Evolutionary conservation across 2,888 invertebrate genomes (phyloP), one percentile per base, ranked within the genome.

Genomic region (Nycteola revayana): DNA sequence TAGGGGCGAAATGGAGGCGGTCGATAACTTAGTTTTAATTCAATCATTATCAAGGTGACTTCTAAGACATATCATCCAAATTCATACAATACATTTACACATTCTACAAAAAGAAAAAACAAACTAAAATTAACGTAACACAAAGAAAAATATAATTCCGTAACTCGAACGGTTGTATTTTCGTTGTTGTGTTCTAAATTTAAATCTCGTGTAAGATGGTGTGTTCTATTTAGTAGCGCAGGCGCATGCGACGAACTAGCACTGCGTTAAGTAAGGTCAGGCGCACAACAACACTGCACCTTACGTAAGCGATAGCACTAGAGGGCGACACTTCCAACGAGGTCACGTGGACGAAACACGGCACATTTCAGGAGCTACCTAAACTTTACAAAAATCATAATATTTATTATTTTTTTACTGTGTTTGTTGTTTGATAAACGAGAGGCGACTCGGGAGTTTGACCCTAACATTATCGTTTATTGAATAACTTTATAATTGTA

Each of bases 211-310:
- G 14, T 14, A 3, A 14, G 14, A 52, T 55, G 49, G 46, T 47
- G 51, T 25, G 41, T 41, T 35, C 36, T 50, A 48, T 55, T 44
- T 37, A 32, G 34, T 9, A 37, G 48, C 43, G 52, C 41, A 21
- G 7, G 40, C 32, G 42, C 49, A 44, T 49, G 53, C 54, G 66
- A 56, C 53, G 60, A 74, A 77, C 74, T 66, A 64, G 64, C 42
- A 51, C 45, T 52, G 66, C 51, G 77, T 80, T 82, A 77, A 61
- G 80, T 73, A 70, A 81, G 81, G 81, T 81, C 80, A 78, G 80
- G 50, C 66, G 67, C 59, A 52, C 37, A 28, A 36, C 45, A 45
- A 45, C 45, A 49, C 52, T 61, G 61, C 62, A 60, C 37, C 58
- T 71, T 69, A 68, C 60, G 66, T 70, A 69, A 75, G 48, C 34